Conservation (phyloP, 2,113 vertebrate genomes). For the Semnornis frantzii region DNA sequence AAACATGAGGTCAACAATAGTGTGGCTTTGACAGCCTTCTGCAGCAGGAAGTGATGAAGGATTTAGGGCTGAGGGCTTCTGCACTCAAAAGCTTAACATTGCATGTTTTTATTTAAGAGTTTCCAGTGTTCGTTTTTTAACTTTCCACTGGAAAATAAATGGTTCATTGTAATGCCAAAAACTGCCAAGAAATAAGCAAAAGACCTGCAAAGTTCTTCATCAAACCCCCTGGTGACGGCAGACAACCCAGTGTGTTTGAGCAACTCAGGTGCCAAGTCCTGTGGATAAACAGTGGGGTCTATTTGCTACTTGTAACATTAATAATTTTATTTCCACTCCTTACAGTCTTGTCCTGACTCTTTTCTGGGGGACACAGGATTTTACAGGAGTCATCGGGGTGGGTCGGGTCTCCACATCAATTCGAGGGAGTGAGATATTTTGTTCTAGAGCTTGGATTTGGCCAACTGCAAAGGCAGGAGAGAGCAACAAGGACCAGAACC, state of each 20-base stretch:
- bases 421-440: neutral
- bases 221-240: neutral
- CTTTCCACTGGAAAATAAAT: neutral
- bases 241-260: neutral
- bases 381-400: neutral
- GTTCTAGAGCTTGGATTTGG: neutral
- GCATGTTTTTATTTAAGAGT: neutral
- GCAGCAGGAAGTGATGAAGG: neutral
- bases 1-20: neutral
- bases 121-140: neutral
- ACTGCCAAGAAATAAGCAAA: neutral
- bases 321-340: neutral
- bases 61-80: neutral
- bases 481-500: neutral
- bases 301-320: neutral
- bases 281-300: neutral
- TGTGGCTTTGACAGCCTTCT: neutral
- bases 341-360: neutral
- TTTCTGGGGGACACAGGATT: neutral
- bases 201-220: neutral
- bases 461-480: neutral
- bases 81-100: neutral
- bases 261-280: neutral
- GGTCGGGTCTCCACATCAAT: neutral
- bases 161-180: neutral